Evolutionary conservation across 2,888 invertebrate species (phyloP).

Genomic region (Brenthis ino): DNA sequence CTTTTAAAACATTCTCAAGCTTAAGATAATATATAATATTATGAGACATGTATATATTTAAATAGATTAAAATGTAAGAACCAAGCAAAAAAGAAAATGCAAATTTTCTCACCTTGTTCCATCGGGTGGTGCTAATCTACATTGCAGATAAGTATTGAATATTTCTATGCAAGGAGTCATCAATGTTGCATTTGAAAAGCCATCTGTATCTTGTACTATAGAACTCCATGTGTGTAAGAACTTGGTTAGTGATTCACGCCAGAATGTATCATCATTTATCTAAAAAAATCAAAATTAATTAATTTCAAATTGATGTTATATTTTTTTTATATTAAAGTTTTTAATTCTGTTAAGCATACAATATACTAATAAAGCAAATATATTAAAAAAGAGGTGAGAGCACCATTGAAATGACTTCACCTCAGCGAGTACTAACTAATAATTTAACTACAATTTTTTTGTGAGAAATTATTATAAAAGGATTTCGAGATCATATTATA

Average conservation of each 20-base stretch:
- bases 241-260: slow-evolving; percentile 75
- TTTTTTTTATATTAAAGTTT: background rate
- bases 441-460: no score
- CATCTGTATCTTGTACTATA: slow-evolving; percentile 66
- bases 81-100: background rate
- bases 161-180: slow-evolving; percentile 81
- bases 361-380: no score
- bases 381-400: no score
- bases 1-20: no score
- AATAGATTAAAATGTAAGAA: no score
- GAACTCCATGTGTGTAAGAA: slow-evolving; percentile 77
- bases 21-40: no score
- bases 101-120: slow-evolving; percentile 77
- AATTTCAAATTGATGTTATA: background rate
- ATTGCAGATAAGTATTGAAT: slow-evolving; percentile 90
- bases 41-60: no score
- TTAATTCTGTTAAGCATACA: no score
- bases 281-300: slow-evolving; percentile 40
- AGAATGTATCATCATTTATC: slow-evolving; percentile 72
- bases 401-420: no score
- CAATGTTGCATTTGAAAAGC: slow-evolving; percentile 64
- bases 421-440: no score
- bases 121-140: slow-evolving; percentile 91
- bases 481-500: no score
- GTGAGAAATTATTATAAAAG: no score